Conservation (phyloP, 2,888 invertebrate genomes). For the Alentia gelatinosa region DNA sequence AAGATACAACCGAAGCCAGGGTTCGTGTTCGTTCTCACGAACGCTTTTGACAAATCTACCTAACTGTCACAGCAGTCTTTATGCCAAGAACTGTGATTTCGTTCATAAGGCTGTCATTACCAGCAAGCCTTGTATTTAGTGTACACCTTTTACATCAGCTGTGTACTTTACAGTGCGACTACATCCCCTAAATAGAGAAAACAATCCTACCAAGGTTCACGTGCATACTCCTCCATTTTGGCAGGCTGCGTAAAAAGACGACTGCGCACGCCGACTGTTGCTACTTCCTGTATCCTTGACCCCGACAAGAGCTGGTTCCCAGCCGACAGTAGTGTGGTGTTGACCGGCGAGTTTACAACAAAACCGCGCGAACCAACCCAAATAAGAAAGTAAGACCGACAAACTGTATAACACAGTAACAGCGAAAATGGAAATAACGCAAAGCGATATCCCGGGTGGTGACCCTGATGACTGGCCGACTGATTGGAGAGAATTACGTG, state of each 20-base stretch:
- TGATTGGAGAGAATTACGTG: not conserved
- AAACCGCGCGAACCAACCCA: too few relatives aligned
- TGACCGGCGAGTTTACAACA: too few relatives aligned
- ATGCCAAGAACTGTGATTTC: too few relatives aligned
- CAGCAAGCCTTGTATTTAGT: too few relatives aligned
- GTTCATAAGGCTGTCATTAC: too few relatives aligned
- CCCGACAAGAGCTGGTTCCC: not conserved
- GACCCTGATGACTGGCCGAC: constrained; percentile 43
- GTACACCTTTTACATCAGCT: too few relatives aligned
- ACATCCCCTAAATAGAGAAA: constrained; percentile 32
- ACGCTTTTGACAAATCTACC: too few relatives aligned
- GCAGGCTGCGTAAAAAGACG: constrained; percentile 39
- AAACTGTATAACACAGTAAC: not conserved
- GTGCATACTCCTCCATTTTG: constrained; percentile 95
- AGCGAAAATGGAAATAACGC: not conserved
- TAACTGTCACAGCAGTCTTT: too few relatives aligned
- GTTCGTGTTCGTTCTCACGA: too few relatives aligned
- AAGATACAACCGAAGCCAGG: too few relatives aligned
- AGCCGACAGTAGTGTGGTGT: not conserved
- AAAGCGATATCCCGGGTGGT: not conserved
- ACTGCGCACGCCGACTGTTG: not conserved
- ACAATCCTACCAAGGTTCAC: constrained; percentile 90
- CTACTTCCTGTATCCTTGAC: constrained; percentile 28
- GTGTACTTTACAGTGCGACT: too few relatives aligned
- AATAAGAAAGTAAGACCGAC: too few relatives aligned